Percentiles rank a stretch among this genome's conserved stretches.
phyloP scores from a whole-genome alignment of 2,113 vertebrate genomes.

The Columba janthina region DNA sequence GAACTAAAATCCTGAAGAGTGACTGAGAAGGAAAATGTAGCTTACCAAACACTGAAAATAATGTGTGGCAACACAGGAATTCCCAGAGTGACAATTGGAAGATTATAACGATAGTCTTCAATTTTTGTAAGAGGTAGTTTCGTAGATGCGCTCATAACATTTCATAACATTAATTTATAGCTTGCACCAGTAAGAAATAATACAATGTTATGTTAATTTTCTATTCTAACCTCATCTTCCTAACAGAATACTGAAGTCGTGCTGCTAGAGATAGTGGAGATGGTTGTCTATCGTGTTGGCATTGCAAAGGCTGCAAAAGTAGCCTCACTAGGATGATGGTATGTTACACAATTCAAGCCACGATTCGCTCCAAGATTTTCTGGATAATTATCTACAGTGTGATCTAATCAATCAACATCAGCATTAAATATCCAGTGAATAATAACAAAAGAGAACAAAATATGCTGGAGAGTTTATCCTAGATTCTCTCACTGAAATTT shows the following conservation, averaged over 20 bases:
- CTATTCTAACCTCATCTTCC: conserved; percentile 18
- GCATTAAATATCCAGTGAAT: neutral
- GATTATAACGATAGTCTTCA: conserved; percentile 61
- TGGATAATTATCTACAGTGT: conserved; percentile 29
- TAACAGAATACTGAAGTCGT: conserved; percentile 39
- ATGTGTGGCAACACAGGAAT: conserved; percentile 68
- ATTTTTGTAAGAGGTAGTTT: conserved; percentile 69
- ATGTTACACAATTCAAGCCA: neutral
- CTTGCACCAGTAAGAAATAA: conserved; percentile 53
- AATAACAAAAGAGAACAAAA: neutral
- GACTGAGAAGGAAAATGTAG: conserved; percentile 40
- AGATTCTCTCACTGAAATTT: neutral
- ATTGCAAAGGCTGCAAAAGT: conserved; percentile 38
- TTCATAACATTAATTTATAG: conserved; percentile 74
- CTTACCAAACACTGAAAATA: conserved; percentile 9
- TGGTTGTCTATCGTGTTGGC: conserved; percentile 25
- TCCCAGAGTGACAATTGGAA: conserved; percentile 66
- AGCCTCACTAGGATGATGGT: neutral
- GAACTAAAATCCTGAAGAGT: conserved; percentile 36
- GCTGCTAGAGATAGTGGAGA: neutral
- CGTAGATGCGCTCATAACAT: conserved; percentile 65
- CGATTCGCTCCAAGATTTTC: conserved; percentile 7
- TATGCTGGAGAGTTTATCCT: neutral
- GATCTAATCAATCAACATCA: conserved; percentile 31
- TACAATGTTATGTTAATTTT: conserved; percentile 65